Conservation (phyloP, 2,113 vertebrate genomes). For the Calyptommatus sinebrachiatus region DNA sequence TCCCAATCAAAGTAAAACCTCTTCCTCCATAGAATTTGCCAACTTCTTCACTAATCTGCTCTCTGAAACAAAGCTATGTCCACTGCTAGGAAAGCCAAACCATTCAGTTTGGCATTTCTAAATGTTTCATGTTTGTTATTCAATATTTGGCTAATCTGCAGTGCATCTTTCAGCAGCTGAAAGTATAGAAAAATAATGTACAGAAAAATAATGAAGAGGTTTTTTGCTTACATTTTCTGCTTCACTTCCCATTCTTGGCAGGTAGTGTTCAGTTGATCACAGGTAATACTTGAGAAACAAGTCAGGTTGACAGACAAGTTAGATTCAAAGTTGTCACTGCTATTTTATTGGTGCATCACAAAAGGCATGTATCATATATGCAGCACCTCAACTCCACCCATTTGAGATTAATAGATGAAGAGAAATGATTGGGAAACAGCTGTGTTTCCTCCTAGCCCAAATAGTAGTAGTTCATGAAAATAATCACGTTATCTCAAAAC, state of each 20-base stretch:
- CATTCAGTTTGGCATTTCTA: background rate
- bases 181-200: rapidly evolving
- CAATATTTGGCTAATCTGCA: background rate
- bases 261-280: slow-evolving; percentile 33
- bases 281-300: slow-evolving; percentile 32
- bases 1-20: rapidly evolving
- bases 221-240: slow-evolving; percentile 58
- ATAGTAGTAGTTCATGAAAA: background rate
- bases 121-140: background rate
- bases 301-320: slow-evolving; percentile 49
- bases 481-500: background rate
- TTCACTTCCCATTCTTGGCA: slow-evolving; percentile 46
- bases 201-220: background rate
- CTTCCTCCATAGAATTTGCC: slow-evolving; percentile 27
- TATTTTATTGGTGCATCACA: slow-evolving; percentile 47
- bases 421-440: slow-evolving; percentile 14
- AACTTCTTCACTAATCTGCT: slow-evolving; percentile 8
- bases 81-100: background rate
- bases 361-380: slow-evolving; percentile 64
- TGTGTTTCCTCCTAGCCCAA: background rate
- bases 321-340: slow-evolving; percentile 40
- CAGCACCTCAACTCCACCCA: slow-evolving; percentile 52
- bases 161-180: rapidly evolving
- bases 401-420: background rate
- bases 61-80: slow-evolving; percentile 38